phyloP scores from a whole-genome alignment of 2,797 vertebrate genomes.

The Sebastes aleutianus region DNA sequence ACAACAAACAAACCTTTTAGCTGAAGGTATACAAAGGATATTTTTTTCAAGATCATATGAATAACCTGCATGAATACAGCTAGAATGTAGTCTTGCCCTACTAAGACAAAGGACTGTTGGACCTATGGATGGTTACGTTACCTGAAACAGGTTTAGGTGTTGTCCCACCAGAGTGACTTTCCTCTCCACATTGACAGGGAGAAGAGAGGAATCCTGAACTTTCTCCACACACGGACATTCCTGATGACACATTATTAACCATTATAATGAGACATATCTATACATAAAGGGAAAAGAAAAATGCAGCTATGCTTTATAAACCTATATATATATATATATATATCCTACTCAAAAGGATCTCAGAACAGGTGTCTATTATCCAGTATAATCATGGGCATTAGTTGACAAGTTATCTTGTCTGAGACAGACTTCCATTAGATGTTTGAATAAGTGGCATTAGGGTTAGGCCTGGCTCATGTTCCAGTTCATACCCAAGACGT shows the following conservation, averaged over 20 bases:
- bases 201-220: constrained; percentile 85
- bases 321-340: too few species aligned
- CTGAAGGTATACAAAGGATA: background rate
- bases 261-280: background rate
- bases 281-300: background rate
- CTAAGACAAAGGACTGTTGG: background rate
- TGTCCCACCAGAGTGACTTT: constrained; percentile 89
- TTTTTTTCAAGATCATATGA: background rate
- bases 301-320: background rate
- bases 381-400: background rate
- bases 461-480: too few species aligned
- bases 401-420: background rate
- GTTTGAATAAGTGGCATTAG: background rate
- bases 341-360: background rate
- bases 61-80: background rate
- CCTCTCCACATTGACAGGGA: constrained; percentile 88
- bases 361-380: background rate
- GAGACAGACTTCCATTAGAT: background rate
- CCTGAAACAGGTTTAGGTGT: constrained; percentile 92
- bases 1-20: background rate
- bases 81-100: too few species aligned
- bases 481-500: too few species aligned
- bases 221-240: constrained; percentile 92
- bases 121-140: constrained; percentile 50
- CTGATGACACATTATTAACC: constrained; percentile 57